Base-by-base conservation (phyloP, 2,113 vertebrate species). In the Otolemur garnettii region DNA sequence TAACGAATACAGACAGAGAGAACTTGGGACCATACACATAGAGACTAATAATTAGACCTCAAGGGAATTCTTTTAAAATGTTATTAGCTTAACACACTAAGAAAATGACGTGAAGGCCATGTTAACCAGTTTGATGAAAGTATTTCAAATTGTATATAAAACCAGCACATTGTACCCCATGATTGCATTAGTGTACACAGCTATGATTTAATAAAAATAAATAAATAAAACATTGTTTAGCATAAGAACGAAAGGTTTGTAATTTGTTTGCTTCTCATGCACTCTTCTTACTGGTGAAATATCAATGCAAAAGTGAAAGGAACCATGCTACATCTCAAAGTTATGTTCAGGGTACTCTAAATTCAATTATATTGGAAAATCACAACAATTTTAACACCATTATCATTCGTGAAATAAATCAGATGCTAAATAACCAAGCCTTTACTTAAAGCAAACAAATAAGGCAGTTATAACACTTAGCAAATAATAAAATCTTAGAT, bases 31-130 rank as follows among this genome's bases (percentile, higher is more conserved):
- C 8, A 64, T 57, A 77, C 12, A 50, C 38, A 72, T 60, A 77
- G 8, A 87, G 33, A 96, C 66, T 84, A 74, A 55, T n/a, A 95
- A 66, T 85, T 79, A 74, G 33, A 66, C 24, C 13, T 62, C 28
- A 55, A 77, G 17, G 45, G 10, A 26, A 33, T 80, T 96, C 15
- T 87, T 74, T 15, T 3, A 80, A 93, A 92, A 59, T 4, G 18
- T 30, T 78, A 4, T 28, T 72, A 69, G 45, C 45, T 50, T 50
- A 50, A 50, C 45, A 50, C 45, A 50, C 8, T 50, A 50, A 50
- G 45, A 50, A 50, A 50, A 50, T 50, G 45, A 7, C 8, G 45
- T 50, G 45, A 50, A 50, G 45, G 45, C 45, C 9, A 50, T 50
- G 45, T 50, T 9, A 50, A 50, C 45, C 45, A 50, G 45, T 9